phyloP scores from a whole-genome alignment of 2,797 vertebrate genomes.

The Sciurus vulgaris region DNA sequence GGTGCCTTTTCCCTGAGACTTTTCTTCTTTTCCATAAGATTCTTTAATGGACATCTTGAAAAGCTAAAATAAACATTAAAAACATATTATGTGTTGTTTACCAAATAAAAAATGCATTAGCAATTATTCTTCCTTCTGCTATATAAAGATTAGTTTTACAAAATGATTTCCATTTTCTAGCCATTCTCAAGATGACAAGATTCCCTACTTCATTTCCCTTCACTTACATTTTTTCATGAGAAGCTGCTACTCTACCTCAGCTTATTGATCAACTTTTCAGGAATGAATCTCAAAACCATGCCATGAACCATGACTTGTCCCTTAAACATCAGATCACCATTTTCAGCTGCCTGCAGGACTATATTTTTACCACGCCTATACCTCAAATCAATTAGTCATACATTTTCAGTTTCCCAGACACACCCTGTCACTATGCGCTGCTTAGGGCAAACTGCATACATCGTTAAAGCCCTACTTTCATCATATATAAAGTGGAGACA shows the following conservation, averaged over 20 bases:
- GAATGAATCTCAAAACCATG: conserved; percentile 13
- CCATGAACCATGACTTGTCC: neutral
- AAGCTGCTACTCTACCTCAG: neutral
- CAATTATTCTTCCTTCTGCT: conserved; percentile 42
- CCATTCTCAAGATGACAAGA: neutral
- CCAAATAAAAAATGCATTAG: conserved; percentile 1
- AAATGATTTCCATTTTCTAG: conserved; percentile 58
- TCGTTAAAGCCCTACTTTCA: conserved; percentile 3
- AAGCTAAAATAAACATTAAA: conserved; percentile 68
- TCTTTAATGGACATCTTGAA: conserved; percentile 90
- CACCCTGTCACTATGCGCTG: neutral
- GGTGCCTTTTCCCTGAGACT: conserved; percentile 81
- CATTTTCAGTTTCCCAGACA: conserved; percentile 24
- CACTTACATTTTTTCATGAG: neutral
- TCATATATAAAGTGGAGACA: neutral
- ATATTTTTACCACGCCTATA: neutral
- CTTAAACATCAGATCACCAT: neutral
- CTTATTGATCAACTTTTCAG: neutral
- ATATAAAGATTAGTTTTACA: conserved; percentile 13
- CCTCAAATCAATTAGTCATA: conserved; percentile 3
- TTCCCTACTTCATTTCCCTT: neutral
- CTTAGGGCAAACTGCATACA: neutral
- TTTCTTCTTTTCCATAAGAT: conserved; percentile 82
- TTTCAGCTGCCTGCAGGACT: neutral
- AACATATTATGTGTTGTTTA: conserved; percentile 8